A percentile compares a stretch with the other conserved stretches of the same genome.
These are phyloP conservation scores for Thalassophryne amazonica DNA, from an alignment of 2,797 vertebrate genomes.

Conservation along the genomic window DNA sequence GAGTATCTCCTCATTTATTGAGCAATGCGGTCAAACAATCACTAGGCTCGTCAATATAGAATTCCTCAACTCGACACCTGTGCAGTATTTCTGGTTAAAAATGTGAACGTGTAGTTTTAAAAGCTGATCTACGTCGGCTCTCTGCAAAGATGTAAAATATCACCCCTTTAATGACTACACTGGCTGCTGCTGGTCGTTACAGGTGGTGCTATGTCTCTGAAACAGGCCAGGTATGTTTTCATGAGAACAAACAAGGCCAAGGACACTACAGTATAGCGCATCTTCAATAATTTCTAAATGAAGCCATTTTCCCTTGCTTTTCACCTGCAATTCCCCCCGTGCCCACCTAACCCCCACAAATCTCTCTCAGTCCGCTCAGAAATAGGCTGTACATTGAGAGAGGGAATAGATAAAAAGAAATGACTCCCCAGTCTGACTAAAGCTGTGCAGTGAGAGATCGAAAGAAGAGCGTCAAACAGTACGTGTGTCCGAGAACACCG, in stretches of 20 bases:
- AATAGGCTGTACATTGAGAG: slow-evolving; percentile 22
- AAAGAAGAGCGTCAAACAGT: slow-evolving; percentile 1
- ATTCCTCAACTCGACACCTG: too few species aligned
- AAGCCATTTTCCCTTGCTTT: slow-evolving; percentile 13
- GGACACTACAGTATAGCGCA: slow-evolving; percentile 5
- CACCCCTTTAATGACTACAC: slow-evolving; percentile 35
- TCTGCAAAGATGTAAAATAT: too few species aligned
- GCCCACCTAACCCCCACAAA: slow-evolving; percentile 40
- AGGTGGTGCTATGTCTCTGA: slow-evolving; percentile 19
- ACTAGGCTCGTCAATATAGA: too few species aligned
- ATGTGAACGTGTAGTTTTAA: too few species aligned
- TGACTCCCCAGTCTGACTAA: slow-evolving; percentile 5
- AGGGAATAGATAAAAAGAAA: slow-evolving; percentile 29
- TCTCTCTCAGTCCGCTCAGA: slow-evolving; percentile 23
- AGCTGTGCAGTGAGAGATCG: slow-evolving; percentile 5
- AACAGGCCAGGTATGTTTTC: slow-evolving; percentile 2
- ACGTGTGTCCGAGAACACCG: too few species aligned
- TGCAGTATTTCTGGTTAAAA: too few species aligned
- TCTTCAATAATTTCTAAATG: slow-evolving; percentile 32
- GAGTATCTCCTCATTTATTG: too few species aligned
- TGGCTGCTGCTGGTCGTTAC: slow-evolving; percentile 26
- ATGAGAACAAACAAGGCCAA: slow-evolving; percentile 27
- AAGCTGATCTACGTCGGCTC: too few species aligned
- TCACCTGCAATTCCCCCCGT: background rate
- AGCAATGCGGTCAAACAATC: too few species aligned